Evolutionary conservation across 1,140 invertebrate genomes (phyloP), one percentile per base, ranked within the genome.

Genomic region (Centruroides vittatus): DNA sequence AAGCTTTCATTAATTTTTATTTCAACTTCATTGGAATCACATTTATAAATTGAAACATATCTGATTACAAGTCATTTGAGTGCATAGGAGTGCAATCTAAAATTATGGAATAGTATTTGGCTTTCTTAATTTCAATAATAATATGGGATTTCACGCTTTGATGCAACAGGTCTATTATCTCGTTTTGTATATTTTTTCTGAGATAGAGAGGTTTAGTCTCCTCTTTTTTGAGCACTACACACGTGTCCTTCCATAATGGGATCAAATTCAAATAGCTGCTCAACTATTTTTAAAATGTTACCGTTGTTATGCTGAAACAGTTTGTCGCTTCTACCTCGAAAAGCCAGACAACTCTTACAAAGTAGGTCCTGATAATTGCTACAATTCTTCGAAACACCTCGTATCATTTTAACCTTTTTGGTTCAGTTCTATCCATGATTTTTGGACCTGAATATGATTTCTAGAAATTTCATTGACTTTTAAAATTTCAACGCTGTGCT

Each of bases 321-420:
- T 41, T 55, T 60, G 51, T 60, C 36, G n/a, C 52, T 60, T 60
- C 52, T 60, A 55, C 52, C 59, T 60, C 46, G 53, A 46, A 60
- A 53, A 55, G 59, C 52, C 51, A 55, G 23, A 55, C 52, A 53
- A 60, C 51, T 60, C 47, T 60, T 52, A 60, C 35, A 3, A 60
- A 60, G 53, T n/a, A 60, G n/a, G n/a, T 55, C 55, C 55, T 60
- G 11, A 41, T 60, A n/a, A 47, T 47, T 47, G 59, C 52, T 53
- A 55, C 59, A 50, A 60, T 60, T 55, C 59, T 34, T 60, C 55
- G 59, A 60, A 60, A 41, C 59, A 60, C 51, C 52, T 60, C 41
- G 51, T 60, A 46, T 36, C 59, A 60, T 46, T 60, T 60, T 55
- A 53, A 60, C 51, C 51, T 60, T n/a, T n/a, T 60, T 60, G 53